Evolutionary conservation across 2,797 vertebrate genomes (phyloP).

Genomic region (Calcarius lapponicus): DNA sequence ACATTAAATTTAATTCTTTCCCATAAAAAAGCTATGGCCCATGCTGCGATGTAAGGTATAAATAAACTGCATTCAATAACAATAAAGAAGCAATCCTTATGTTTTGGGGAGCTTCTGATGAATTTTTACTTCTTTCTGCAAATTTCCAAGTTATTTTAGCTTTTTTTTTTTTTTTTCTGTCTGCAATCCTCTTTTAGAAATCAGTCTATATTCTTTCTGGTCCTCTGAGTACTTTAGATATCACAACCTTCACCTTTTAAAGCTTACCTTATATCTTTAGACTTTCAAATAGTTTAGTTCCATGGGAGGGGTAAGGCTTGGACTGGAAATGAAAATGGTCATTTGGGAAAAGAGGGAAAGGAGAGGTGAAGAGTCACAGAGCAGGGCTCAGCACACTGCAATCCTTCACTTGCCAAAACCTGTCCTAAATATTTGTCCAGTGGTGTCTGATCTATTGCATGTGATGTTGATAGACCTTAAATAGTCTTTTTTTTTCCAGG

Average conservation of each 20-base stretch:
- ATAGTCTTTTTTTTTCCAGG: rapidly evolving
- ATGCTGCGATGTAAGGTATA: constrained; percentile 31
- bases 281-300: constrained; percentile 78
- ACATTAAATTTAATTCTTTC: constrained; percentile 32
- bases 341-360: neutral
- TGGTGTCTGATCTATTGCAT: neutral
- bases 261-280: constrained; percentile 76
- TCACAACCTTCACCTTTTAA: constrained; percentile 35
- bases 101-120: constrained; percentile 16
- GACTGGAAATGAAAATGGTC: neutral
- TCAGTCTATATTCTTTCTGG: neutral
- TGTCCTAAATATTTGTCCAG: neutral
- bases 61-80: constrained; percentile 45
- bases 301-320: constrained; percentile 70
- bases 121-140: constrained; percentile 60
- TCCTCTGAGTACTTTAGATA: constrained; percentile 70
- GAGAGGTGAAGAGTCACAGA: neutral
- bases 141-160: neutral
- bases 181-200: neutral
- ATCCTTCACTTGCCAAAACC: neutral
- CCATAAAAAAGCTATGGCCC: constrained; percentile 43
- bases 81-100: constrained; percentile 14
- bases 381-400: neutral
- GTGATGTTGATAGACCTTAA: neutral
- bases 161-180: neutral